Evolutionary conservation across 2,113 vertebrate species (phyloP), one percentile per base, ranked within the genome.

Genomic region (Scomber japonicus): DNA sequence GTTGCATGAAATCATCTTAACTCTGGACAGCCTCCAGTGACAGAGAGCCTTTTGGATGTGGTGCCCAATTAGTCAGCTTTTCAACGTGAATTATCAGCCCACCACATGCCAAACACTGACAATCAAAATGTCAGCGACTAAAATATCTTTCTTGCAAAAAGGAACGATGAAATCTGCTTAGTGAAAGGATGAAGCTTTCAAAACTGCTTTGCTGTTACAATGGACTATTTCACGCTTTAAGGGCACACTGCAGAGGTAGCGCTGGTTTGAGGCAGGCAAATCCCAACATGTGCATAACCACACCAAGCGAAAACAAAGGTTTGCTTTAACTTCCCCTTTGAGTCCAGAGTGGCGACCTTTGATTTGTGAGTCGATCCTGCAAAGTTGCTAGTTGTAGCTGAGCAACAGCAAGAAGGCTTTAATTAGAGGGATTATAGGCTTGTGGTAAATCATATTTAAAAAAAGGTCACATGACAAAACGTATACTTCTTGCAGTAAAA

Each of bases 41-140:
- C 83, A 78, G 71, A 78, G 16, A 81, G 68, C 80, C 83, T 84
- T 88, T 89, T 89, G 82, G 87, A 91, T 70, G 55, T 75, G 66
- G 75, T 54, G 76, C 60, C 87, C 80, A 88, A 89, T 92, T 90
- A 93, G 82, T 90, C 88, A 82, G 83, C 83, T 82, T 80, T 84
- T 87, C 68, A 83, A 46, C 49, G 27, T 85, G 82, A 88, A 87
- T 93, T 88, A 86, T 87, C 79, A 88, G 79, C 75, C 71, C 56
- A 82, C 78, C 78, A 74, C 82, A 66, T 55, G 82, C 85, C 81
- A 91, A 92, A 89, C 68, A 62, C 46, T 82, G 86, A 88, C 86
- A 88, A 81, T 91, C 82, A 85, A 89, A 91, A 89, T 90, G 89
- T 88, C 89, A 89, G 46, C 2, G 62, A 86, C 79, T 75, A 74